Evolutionary conservation across 2,888 invertebrate genomes (phyloP).

Genomic region (Dasypogon diadema): DNA sequence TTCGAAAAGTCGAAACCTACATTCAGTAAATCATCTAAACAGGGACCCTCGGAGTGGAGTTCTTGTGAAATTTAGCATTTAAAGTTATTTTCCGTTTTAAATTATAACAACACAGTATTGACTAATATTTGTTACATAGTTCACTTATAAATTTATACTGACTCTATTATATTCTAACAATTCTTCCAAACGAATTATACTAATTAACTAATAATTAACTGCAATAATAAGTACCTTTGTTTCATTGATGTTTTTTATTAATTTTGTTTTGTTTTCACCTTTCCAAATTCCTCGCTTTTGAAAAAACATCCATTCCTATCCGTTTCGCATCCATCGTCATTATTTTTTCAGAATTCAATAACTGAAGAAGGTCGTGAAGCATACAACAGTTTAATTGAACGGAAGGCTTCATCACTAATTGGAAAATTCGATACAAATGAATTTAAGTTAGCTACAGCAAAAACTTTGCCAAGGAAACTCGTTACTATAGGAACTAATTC

Average conservation of each 20-base stretch:
- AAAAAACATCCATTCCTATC: conserved; percentile 52
- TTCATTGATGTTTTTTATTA: conserved; percentile 48
- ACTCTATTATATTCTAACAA: not conserved
- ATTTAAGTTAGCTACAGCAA: conserved; percentile 63
- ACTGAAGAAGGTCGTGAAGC: conserved; percentile 92
- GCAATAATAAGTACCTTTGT: conserved; percentile 37
- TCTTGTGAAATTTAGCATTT: too few species aligned
- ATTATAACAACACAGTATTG: not conserved
- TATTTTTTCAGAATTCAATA: conserved; percentile 78
- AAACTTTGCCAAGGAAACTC: conserved; percentile 64
- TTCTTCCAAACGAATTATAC: conserved; percentile 4
- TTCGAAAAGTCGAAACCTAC: too few species aligned
- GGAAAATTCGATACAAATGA: conserved; percentile 65
- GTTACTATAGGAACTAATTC: not conserved
- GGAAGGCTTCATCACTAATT: conserved; percentile 69
- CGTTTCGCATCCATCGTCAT: conserved; percentile 53
- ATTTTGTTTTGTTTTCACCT: conserved; percentile 55
- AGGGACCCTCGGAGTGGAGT: too few species aligned
- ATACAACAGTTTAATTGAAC: conserved; percentile 92
- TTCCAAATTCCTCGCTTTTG: conserved; percentile 48
- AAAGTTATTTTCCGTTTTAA: too few species aligned
- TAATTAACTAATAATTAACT: conserved; percentile 23
- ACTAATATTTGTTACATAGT: not conserved
- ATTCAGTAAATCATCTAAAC: too few species aligned
- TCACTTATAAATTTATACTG: not conserved